These are phyloP conservation scores for Cataglyphis livida DNA, from an alignment of 2,888 invertebrate species.

Conservation along the genomic window DNA sequence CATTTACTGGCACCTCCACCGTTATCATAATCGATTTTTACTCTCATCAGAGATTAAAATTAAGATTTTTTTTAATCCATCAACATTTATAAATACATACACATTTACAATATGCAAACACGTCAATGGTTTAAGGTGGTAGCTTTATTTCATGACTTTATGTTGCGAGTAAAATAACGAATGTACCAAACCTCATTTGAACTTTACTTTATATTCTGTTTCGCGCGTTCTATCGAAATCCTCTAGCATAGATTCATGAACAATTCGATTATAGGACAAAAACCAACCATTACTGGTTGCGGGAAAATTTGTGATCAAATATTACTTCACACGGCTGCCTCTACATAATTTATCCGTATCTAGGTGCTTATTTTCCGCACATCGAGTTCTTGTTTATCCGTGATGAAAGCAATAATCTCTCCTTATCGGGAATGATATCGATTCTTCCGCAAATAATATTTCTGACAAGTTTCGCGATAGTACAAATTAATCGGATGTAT, in stretches of 20 bases:
- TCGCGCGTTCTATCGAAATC: conserved; percentile 18
- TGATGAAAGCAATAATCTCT: not conserved
- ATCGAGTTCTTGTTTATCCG: not conserved
- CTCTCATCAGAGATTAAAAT: not conserved
- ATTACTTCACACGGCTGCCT: conserved; percentile 58
- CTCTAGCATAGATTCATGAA: conserved; percentile 59
- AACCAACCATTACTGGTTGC: conserved; percentile 60
- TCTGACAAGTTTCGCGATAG: not conserved
- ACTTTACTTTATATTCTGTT: conserved; percentile 46
- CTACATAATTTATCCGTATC: conserved; percentile 64
- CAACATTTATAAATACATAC: not conserved
- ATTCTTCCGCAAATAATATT: not conserved
- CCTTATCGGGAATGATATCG: not conserved
- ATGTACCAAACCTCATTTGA: conserved; percentile 37
- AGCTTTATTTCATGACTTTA: conserved; percentile 29
- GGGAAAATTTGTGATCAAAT: conserved; percentile 68
- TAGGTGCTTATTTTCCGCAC: not conserved
- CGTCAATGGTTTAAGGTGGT: conserved; percentile 15
- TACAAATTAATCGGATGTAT: conserved; percentile 29
- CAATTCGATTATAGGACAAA: conserved; percentile 58
- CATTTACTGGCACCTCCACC: not conserved
- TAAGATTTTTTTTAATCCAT: not conserved
- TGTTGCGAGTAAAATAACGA: conserved; percentile 7
- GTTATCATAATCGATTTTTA: not conserved
- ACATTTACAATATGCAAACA: not conserved